Evolutionary conservation across 1,140 invertebrate genomes (phyloP).

Genomic region (Phenacoccus solenopsis): DNA sequence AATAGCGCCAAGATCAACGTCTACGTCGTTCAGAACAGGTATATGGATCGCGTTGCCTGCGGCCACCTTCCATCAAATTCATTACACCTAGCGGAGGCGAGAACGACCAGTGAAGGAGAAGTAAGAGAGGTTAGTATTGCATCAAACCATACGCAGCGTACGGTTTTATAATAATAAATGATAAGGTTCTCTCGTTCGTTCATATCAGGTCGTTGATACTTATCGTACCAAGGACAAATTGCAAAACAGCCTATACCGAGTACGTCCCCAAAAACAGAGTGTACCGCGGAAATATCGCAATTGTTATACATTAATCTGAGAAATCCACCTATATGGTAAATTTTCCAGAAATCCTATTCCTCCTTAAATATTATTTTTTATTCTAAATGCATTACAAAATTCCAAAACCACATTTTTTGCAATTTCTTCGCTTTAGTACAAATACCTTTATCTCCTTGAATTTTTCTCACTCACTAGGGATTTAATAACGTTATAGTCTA

Average conservation of each 20-base stretch:
- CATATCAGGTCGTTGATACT: slow-evolving; percentile 12
- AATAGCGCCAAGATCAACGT: slow-evolving; percentile 10
- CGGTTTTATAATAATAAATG: slow-evolving; percentile 11
- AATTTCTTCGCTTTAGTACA: too few species aligned
- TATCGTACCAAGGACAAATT: slow-evolving; percentile 13
- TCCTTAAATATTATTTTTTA: too few species aligned
- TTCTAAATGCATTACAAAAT: too few species aligned
- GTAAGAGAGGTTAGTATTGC: slow-evolving; percentile 11
- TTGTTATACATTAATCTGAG: too few species aligned
- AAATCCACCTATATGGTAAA: too few species aligned
- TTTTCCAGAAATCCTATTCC: too few species aligned
- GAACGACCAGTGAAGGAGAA: background rate
- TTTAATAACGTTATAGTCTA: too few species aligned
- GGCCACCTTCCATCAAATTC: background rate
- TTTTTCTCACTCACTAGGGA: too few species aligned
- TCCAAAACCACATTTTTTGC: too few species aligned
- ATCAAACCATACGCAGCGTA: background rate
- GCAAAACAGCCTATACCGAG: background rate
- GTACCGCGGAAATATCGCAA: background rate
- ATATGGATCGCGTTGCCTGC: background rate
- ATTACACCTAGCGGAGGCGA: background rate
- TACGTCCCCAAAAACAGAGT: background rate
- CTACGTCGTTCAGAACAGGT: background rate
- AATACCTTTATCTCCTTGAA: too few species aligned
- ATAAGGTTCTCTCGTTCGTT: slow-evolving; percentile 8